These are phyloP conservation scores for Heliconius erato DNA, from an alignment of 2,888 invertebrate species.

Conservation along the genomic window DNA sequence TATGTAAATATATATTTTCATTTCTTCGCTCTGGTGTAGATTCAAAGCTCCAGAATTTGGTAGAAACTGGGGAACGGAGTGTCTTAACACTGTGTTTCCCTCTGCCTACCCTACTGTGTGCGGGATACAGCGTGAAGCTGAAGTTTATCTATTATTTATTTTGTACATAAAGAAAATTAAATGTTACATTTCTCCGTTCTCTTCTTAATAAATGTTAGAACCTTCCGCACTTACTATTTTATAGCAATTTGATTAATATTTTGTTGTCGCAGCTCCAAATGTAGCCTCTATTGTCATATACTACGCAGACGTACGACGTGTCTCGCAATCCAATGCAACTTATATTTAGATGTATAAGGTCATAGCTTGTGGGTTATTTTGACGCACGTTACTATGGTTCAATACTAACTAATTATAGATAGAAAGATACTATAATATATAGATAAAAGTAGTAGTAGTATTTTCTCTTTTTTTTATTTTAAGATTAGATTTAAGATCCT, in stretches of 20 bases:
- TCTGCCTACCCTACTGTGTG: too few relatives aligned
- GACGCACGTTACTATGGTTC: slow-evolving; percentile 23
- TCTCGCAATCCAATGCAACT: slow-evolving; percentile 42
- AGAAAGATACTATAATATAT: neutral
- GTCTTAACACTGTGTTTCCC: too few relatives aligned
- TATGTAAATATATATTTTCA: too few relatives aligned
- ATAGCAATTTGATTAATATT: neutral
- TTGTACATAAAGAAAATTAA: neutral
- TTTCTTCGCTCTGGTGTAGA: too few relatives aligned
- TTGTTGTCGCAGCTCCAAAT: slow-evolving; percentile 8
- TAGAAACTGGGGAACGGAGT: too few relatives aligned
- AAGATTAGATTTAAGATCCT: too few relatives aligned
- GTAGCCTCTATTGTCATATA: slow-evolving; percentile 55
- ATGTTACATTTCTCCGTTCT: neutral
- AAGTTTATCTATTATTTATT: too few relatives aligned
- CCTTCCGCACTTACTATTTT: neutral
- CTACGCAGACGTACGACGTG: slow-evolving; percentile 67
- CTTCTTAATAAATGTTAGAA: neutral
- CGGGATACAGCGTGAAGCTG: too few relatives aligned
- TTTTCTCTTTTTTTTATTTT: too few relatives aligned
- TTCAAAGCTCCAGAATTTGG: too few relatives aligned
- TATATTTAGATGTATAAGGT: slow-evolving; percentile 43
- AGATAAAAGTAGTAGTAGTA: neutral
- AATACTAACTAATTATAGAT: neutral
- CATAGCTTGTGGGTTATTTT: slow-evolving; percentile 23